Percentiles rank a stretch among this genome's conserved stretches.
Conservation (phyloP, 2,113 vertebrate species). For the Heterocephalus glaber region DNA sequence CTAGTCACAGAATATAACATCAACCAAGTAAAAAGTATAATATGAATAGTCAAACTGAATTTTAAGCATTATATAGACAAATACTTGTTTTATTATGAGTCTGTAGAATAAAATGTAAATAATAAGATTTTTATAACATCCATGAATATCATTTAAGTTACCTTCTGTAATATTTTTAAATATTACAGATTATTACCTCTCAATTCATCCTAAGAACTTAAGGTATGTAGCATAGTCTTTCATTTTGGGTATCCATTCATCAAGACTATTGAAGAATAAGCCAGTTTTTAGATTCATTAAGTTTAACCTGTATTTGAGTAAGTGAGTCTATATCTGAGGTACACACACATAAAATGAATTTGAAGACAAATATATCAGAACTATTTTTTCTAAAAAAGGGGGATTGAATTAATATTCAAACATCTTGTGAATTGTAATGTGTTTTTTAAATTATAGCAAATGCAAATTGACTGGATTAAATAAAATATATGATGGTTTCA, state of each 20-base stretch:
- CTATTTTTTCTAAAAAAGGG: background rate
- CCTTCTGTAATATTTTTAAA: background rate
- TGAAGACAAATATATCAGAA: background rate
- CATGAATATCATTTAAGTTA: background rate
- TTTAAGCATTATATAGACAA: background rate
- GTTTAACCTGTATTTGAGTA: background rate
- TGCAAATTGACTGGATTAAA: background rate
- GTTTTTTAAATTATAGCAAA: background rate
- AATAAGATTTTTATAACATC: background rate
- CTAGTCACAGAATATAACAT: background rate
- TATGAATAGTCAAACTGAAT: background rate
- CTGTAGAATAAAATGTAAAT: background rate
- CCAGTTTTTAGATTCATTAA: background rate
- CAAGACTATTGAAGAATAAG: background rate
- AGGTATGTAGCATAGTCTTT: background rate
- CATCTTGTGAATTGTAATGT: background rate
- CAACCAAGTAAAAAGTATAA: background rate
- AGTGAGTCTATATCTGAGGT: background rate
- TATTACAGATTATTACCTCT: background rate
- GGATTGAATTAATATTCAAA: background rate
- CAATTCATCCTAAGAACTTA: background rate
- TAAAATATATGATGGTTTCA: background rate
- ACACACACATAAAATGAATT: background rate
- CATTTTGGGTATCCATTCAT: background rate
- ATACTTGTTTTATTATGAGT: background rate